Percentiles rank a stretch among this genome's conserved stretches.
Conservation (phyloP, 2,113 vertebrate genomes). For the Varanus salvator region DNA sequence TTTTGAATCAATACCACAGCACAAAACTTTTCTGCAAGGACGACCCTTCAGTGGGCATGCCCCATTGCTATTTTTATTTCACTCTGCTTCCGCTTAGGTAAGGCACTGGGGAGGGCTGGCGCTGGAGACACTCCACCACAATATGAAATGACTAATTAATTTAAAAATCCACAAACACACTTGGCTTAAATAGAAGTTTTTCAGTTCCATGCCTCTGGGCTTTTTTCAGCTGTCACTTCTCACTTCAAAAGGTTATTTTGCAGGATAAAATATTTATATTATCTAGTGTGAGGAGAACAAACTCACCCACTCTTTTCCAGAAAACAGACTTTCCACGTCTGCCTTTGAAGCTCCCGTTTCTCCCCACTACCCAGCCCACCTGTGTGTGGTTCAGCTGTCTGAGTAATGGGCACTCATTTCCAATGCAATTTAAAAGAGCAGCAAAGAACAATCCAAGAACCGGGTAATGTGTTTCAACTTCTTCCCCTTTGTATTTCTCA, state of each 20-base stretch:
- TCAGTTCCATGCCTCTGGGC: conserved; percentile 46
- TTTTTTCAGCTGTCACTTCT: conserved; percentile 67
- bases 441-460: conserved; percentile 40
- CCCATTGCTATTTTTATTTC: not conserved
- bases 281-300: conserved; percentile 53
- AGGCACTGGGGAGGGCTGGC: not conserved
- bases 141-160: conserved; percentile 32
- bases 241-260: conserved; percentile 67
- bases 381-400: conserved; percentile 41
- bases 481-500: not conserved
- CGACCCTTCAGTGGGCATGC: not conserved
- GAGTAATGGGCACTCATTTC: conserved; percentile 51
- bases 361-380: not conserved
- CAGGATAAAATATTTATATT: conserved; percentile 72
- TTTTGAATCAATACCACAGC: not conserved
- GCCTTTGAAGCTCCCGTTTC: conserved; percentile 36
- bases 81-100: not conserved
- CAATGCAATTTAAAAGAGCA: conserved; percentile 42
- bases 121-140: not conserved
- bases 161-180: conserved; percentile 33
- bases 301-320: conserved; percentile 54
- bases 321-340: conserved; percentile 29
- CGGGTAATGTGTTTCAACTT: conserved; percentile 10
- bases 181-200: conserved; percentile 51
- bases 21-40: not conserved